Evolutionary conservation across 2,113 vertebrate species (phyloP).

Genomic region (Semicossyphus pulcher): DNA sequence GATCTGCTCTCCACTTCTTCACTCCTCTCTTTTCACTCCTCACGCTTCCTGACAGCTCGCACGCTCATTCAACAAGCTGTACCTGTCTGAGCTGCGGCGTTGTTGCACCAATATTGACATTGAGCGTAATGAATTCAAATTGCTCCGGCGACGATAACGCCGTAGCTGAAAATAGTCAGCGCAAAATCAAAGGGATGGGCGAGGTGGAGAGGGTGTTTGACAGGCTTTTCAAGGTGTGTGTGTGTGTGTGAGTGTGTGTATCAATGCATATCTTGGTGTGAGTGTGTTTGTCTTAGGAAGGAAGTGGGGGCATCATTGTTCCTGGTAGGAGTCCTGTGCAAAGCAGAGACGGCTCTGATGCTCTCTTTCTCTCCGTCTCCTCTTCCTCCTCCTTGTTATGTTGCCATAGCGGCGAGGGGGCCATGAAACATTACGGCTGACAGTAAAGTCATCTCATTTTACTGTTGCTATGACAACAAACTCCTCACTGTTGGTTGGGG

Average conservation of each 20-base stretch:
- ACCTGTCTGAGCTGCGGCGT: conserved; percentile 64
- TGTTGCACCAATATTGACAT: conserved; percentile 73
- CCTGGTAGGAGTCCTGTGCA: conserved; percentile 66
- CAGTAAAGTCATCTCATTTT: conserved; percentile 87
- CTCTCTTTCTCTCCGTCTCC: conserved; percentile 68
- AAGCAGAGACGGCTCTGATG: conserved; percentile 67
- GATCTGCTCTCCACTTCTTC: conserved; percentile 46
- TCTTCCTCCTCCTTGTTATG: conserved; percentile 81
- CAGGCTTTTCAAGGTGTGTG: conserved; percentile 71
- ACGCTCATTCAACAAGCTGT: conserved; percentile 76
- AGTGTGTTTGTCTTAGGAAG: conserved; percentile 39
- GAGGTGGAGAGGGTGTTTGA: conserved; percentile 54
- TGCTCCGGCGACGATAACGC: conserved; percentile 52
- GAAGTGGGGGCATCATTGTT: conserved; percentile 66
- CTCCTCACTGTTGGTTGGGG: conserved; percentile 80
- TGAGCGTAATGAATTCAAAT: conserved; percentile 81
- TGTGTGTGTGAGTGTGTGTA: conserved; percentile 1
- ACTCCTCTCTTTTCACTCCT: conserved; percentile 25
- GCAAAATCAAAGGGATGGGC: conserved; percentile 65
- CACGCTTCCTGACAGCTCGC: conserved; percentile 54
- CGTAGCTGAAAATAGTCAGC: conserved; percentile 63
- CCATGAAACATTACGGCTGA: conserved; percentile 86
- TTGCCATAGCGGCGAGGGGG: conserved; percentile 84
- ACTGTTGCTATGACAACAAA: conserved; percentile 88
- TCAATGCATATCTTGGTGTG: conserved; percentile 16